Conservation (phyloP, 2,113 vertebrate genomes). For the Corynorhinus townsendii region DNA sequence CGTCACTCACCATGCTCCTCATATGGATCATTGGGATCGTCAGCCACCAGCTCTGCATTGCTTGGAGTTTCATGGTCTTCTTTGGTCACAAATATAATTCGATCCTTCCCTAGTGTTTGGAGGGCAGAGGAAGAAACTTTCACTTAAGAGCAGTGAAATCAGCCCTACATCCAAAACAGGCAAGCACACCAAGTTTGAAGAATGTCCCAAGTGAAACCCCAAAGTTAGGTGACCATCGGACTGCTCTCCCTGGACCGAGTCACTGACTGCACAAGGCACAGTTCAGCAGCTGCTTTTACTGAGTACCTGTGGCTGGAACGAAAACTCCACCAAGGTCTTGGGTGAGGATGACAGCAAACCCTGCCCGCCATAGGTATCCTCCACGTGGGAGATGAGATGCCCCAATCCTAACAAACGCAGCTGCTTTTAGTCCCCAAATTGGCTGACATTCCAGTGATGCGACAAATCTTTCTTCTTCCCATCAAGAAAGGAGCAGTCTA, state of each 20-base stretch:
- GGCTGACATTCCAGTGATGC: neutral
- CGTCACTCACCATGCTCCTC: constrained; percentile 88
- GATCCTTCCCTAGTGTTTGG: constrained; percentile 82
- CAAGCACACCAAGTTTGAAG: neutral
- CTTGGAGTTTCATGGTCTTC: constrained; percentile 96
- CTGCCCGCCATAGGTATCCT: rapidly evolving
- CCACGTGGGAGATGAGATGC: neutral
- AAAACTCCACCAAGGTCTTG: neutral
- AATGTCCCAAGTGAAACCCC: neutral
- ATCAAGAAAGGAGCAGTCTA: neutral
- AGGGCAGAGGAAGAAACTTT: constrained; percentile 47
- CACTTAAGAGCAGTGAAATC: neutral
- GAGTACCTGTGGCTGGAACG: neutral
- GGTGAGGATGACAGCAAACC: neutral
- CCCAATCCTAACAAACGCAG: neutral
- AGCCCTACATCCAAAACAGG: neutral
- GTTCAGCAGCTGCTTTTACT: neutral
- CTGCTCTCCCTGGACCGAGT: neutral
- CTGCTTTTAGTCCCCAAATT: neutral
- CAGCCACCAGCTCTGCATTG: constrained; percentile 94
- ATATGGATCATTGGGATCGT: constrained; percentile 95
- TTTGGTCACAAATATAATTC: constrained; percentile 87
- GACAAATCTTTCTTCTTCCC: neutral
- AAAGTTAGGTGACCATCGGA: neutral
- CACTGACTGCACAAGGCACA: neutral